These are phyloP conservation scores for Nowickia ferox DNA, from an alignment of 2,888 invertebrate genomes.

Conservation along the genomic window DNA sequence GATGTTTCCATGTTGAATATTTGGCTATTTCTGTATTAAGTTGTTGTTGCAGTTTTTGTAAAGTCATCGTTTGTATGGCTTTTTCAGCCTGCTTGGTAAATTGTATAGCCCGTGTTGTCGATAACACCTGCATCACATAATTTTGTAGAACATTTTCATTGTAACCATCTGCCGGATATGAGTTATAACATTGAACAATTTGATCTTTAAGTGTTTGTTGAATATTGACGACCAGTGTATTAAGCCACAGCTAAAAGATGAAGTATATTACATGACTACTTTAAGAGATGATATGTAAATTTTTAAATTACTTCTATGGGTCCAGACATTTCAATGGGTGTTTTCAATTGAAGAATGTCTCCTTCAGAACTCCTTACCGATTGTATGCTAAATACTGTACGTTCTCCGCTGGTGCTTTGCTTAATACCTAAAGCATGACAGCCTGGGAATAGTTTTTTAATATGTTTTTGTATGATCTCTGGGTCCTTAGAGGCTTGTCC, in stretches of 20 bases:
- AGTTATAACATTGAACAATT: constrained; percentile 85
- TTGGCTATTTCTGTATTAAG: constrained; percentile 83
- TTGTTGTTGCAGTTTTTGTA: constrained; percentile 84
- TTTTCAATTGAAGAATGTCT: constrained; percentile 78
- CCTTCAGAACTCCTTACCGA: constrained; percentile 84
- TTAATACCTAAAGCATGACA: constrained; percentile 90
- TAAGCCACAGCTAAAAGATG: constrained; percentile 79
- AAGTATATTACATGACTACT: background rate
- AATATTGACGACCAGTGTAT: constrained; percentile 92
- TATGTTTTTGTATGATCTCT: constrained; percentile 94
- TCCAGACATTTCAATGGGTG: constrained; percentile 80
- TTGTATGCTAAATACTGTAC: constrained; percentile 80
- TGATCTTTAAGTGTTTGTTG: constrained; percentile 89
- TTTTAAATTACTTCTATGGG: constrained; percentile 79
- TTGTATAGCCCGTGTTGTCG: constrained; percentile 91
- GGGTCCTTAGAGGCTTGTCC: constrained; percentile 94
- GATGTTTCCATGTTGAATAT: constrained; percentile 79
- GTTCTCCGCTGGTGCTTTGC: constrained; percentile 63
- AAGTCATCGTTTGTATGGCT: constrained; percentile 88
- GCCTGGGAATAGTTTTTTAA: constrained; percentile 98
- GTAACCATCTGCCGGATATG: constrained; percentile 78
- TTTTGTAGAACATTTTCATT: constrained; percentile 83
- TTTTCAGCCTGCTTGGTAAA: constrained; percentile 94
- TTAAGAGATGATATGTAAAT: background rate
- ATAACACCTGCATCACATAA: constrained; percentile 88